Base-by-base conservation (phyloP, 2,113 vertebrate species). In the Albula glossodonta region DNA sequence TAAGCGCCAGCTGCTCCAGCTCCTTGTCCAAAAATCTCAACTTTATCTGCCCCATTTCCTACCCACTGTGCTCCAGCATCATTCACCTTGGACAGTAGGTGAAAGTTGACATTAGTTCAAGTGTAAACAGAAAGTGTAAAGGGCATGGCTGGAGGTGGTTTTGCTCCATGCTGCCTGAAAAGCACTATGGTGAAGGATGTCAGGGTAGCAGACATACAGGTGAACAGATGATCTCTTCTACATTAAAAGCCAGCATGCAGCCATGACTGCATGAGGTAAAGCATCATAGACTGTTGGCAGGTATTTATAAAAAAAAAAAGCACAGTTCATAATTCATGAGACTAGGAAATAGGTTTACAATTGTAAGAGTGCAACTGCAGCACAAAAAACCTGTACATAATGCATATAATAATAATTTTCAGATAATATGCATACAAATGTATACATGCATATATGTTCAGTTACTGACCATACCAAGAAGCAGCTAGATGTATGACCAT, bases 11-110 rank as follows among this genome's bases (percentile, higher is more conserved):
- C 91, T 88, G 86, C 91, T 88, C 90, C 90, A 91, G 89, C 89
- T 83, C 88, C 90, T 90, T 91, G 92, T 93, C 94, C 92, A 91
- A 92, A 94, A 93, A 93, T 92, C 92, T 91, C 89, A 86, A 90
- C 89, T 93, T 41, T 93, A 94, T 94, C 94, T 93, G 89, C 91
- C 90, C 90, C 91, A 82, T 90, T 89, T 90, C 89, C 87, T 84
- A 87, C 80, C 88, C 91, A 91, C 85, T 87, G 89, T 89, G 88
- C 89, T 19, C 31, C 3, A 86, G 87, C 85, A 89, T 89, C 89
- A 86, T 81, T 86, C n/a, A 90, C 84, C 92, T 90, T 81, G 51
- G 51, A 48, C 70, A 85, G 88, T 82, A 83, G 90, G 90, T 81
- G 51, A 53, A 81, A 22, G 80, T 31, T 81, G n/a, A 56, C 80